Evolutionary conservation across 2,888 invertebrate genomes (phyloP).

Genomic region (Hedychridium roseum): DNA sequence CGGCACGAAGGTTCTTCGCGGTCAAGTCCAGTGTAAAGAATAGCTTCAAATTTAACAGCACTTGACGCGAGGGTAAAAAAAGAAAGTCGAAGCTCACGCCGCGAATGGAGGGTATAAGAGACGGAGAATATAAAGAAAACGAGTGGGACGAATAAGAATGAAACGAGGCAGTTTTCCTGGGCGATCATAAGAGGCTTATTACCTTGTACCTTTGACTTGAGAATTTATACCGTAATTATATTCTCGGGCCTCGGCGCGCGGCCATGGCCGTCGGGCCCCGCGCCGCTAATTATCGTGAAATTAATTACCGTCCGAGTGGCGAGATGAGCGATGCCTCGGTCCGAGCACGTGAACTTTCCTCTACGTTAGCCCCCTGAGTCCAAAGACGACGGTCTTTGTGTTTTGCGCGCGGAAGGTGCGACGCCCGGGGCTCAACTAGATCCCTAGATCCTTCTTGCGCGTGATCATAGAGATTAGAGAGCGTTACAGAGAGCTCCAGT

Average conservation of each 20-base stretch:
- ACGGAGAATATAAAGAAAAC: background rate
- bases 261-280: conserved; percentile 21
- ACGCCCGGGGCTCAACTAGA: conserved; percentile 21
- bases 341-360: conserved; percentile 23
- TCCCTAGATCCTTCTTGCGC: conserved; percentile 18
- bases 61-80: background rate
- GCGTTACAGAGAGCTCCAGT: too few relatives aligned
- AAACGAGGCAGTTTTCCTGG: conserved; percentile 19
- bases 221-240: conserved; percentile 47
- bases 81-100: background rate
- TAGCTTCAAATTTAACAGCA: too few relatives aligned
- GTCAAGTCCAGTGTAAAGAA: too few relatives aligned
- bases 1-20: too few relatives aligned
- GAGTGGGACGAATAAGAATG: conserved; percentile 1
- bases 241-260: conserved; percentile 20
- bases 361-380: conserved; percentile 6
- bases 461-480: conserved; percentile 40
- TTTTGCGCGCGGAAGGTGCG: too few relatives aligned
- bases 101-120: conserved; percentile 6
- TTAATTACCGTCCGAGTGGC: conserved; percentile 49
- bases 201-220: conserved; percentile 32
- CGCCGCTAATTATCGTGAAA: conserved; percentile 50
- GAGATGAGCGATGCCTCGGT: conserved; percentile 42
- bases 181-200: conserved; percentile 32
- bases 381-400: conserved; percentile 14